phyloP scores from a whole-genome alignment of 2,888 invertebrate species.

The Apamea anceps region DNA sequence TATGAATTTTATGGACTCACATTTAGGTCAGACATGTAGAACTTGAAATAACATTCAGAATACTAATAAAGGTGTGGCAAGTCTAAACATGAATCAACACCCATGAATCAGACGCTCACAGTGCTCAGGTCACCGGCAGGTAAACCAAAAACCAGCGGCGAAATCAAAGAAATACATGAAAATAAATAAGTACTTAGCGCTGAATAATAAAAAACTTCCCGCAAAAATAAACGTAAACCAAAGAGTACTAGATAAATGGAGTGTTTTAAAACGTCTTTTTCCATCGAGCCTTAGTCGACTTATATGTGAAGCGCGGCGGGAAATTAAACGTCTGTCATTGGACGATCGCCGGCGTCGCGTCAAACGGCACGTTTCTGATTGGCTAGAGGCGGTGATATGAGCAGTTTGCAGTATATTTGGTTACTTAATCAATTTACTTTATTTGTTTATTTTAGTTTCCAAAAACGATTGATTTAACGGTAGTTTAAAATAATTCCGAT shows the following conservation, averaged over 20 bases:
- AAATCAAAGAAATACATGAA: constrained; percentile 22
- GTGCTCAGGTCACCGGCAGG: constrained; percentile 14
- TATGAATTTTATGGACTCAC: constrained; percentile 2
- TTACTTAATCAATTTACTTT: neutral
- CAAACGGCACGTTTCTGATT: constrained; percentile 44
- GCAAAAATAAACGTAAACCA: constrained; percentile 24
- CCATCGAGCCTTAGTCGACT: constrained; percentile 1
- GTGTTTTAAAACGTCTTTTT: constrained; percentile 22
- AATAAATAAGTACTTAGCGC: neutral
- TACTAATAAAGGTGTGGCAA: constrained; percentile 22
- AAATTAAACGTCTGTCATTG: constrained; percentile 52
- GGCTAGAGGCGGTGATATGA: constrained; percentile 16
- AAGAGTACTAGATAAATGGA: constrained; percentile 17
- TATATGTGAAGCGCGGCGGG: constrained; percentile 38
- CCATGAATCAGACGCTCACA: constrained; percentile 26
- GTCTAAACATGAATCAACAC: constrained; percentile 7
- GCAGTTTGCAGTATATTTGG: neutral
- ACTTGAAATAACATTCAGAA: constrained; percentile 13
- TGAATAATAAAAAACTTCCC: neutral
- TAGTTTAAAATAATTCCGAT: neutral
- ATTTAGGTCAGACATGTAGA: constrained; percentile 39
- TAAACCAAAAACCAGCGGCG: constrained; percentile 4
- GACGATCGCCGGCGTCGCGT: constrained; percentile 33
- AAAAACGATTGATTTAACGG: neutral
- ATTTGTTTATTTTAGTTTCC: neutral